phyloP scores from a whole-genome alignment of 2,888 invertebrate genomes.

The Melanostoma mellinum region DNA sequence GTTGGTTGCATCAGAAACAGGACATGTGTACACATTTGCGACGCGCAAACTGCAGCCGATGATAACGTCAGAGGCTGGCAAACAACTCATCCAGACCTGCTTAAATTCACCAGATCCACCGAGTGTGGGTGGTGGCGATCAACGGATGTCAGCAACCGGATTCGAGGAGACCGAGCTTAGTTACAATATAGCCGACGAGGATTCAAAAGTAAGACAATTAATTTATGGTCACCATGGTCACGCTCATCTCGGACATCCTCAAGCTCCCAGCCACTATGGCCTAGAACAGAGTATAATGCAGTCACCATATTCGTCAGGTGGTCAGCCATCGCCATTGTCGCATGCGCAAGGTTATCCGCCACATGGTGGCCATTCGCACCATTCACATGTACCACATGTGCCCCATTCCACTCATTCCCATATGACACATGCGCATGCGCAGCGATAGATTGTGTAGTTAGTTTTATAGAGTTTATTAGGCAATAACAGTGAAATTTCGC shows the following conservation, averaged over 20 bases:
- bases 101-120: slow-evolving; percentile 98
- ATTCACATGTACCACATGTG: slow-evolving; percentile 88
- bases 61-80: slow-evolving; percentile 99
- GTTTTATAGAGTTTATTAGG: slow-evolving; percentile 44
- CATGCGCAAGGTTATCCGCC: slow-evolving; percentile 82
- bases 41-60: slow-evolving; percentile 99
- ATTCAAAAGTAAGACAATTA: slow-evolving; percentile 98
- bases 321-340: slow-evolving; percentile 87
- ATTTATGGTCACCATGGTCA: slow-evolving; percentile 90
- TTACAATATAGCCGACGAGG: slow-evolving; percentile 97
- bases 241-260: slow-evolving; percentile 86
- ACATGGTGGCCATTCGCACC: slow-evolving; percentile 82
- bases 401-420: slow-evolving; percentile 84
- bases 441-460: slow-evolving; percentile 86
- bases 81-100: slow-evolving; percentile 99
- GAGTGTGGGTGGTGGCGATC: slow-evolving; percentile 89
- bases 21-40: slow-evolving; percentile 99
- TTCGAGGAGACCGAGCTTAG: slow-evolving; percentile 99
- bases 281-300: slow-evolving; percentile 90
- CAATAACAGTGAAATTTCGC: slow-evolving; percentile 45
- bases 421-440: slow-evolving; percentile 89
- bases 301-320: slow-evolving; percentile 83
- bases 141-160: slow-evolving; percentile 98
- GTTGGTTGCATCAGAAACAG: slow-evolving; percentile 98
- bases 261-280: slow-evolving; percentile 85